phyloP scores from a whole-genome alignment of 2,113 vertebrate species.

The Strix aluco region DNA sequence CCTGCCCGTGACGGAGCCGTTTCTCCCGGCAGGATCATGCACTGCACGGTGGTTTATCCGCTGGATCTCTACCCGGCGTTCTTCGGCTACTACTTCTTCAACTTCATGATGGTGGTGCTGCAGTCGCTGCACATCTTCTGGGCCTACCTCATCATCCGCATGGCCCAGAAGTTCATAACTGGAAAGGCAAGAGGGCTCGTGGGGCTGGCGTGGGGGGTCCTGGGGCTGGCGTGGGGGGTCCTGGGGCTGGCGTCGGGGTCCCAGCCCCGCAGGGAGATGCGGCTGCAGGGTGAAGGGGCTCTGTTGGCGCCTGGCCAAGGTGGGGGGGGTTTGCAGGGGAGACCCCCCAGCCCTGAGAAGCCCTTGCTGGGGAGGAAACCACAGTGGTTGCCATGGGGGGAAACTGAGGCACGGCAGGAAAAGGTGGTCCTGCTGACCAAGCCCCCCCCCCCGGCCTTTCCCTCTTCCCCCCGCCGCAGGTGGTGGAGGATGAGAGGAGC shows the following conservation, averaged over 20 bases:
- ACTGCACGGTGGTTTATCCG: conserved; percentile 89
- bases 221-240: neutral
- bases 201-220: neutral
- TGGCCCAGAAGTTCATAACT: conserved; percentile 92
- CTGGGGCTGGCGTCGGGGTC: neutral
- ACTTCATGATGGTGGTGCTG: conserved; percentile 85
- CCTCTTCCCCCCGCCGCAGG: neutral
- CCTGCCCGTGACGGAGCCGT: fast-evolving
- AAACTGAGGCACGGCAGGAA: neutral
- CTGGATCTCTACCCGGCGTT: conserved; percentile 88
- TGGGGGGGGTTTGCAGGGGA: neutral
- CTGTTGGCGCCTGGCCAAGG: too few relatives aligned
- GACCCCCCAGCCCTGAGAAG: too few relatives aligned
- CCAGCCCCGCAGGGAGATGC: neutral
- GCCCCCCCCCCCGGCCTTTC: too few relatives aligned
- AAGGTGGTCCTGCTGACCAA: fast-evolving
- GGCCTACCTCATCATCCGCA: conserved; percentile 91
- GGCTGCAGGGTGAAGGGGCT: neutral
- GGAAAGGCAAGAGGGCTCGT: conserved; percentile 74
- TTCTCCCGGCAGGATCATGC: conserved; percentile 82
- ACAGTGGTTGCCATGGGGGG: fast-evolving
- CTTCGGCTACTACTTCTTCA: conserved; percentile 97
- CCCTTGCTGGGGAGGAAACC: fast-evolving
- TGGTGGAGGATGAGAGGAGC: conserved; percentile 89
- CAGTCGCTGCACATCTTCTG: conserved; percentile 93